phyloP scores from a whole-genome alignment of 2,113 vertebrate species.

The Apteryx mantelli region DNA sequence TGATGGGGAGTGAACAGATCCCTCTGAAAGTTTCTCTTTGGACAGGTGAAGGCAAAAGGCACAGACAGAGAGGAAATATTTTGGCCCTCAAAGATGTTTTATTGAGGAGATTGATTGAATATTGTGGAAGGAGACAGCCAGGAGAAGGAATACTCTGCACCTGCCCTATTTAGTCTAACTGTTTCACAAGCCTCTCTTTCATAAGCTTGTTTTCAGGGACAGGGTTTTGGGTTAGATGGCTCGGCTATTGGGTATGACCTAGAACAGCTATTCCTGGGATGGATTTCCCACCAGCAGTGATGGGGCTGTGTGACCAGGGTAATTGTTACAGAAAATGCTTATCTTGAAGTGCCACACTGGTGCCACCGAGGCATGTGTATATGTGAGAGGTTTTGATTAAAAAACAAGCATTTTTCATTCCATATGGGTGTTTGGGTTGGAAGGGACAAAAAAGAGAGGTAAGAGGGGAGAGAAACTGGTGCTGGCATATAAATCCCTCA shows the following conservation, averaged over 20 bases:
- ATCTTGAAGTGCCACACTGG: too few relatives aligned
- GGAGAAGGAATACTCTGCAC: not conserved
- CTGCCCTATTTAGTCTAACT: not conserved
- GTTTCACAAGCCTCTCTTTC: not conserved
- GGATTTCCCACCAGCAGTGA: not conserved
- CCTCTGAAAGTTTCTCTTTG: not conserved
- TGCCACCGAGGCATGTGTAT: accelerated
- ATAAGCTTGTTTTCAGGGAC: not conserved
- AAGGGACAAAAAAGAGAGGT: not conserved
- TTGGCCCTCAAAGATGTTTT: not conserved
- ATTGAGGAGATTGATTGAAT: not conserved
- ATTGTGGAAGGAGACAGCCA: not conserved
- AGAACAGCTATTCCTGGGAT: not conserved
- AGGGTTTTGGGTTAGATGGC: not conserved
- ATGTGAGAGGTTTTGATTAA: not conserved
- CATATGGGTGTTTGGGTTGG: not conserved
- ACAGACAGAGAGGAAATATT: not conserved
- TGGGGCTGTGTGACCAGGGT: not conserved
- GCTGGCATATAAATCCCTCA: not conserved
- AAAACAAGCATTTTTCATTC: not conserved
- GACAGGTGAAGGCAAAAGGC: not conserved
- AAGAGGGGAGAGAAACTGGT: not conserved
- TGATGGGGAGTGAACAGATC: not conserved
- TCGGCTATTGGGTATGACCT: not conserved
- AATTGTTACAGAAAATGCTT: not conserved